Percentiles rank a stretch among this genome's conserved stretches.
These are phyloP conservation scores for Colius striatus DNA, from an alignment of 2,113 vertebrate species.

Conservation along the genomic window DNA sequence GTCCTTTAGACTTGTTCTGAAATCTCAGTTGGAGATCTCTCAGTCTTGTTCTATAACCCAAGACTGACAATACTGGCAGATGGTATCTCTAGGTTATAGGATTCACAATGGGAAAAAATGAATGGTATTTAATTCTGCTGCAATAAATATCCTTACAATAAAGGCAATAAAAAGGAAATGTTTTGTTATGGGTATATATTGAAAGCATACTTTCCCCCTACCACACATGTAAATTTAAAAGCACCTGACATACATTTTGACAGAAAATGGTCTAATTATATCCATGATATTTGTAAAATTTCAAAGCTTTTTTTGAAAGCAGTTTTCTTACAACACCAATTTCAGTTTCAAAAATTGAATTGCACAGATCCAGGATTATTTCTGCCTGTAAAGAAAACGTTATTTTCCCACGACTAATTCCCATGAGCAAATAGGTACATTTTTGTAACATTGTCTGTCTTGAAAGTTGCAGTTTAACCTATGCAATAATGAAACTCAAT, in stretches of 20 bases:
- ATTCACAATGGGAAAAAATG: background rate
- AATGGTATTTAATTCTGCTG: background rate
- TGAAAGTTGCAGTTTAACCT: background rate
- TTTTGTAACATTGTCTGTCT: fast-evolving
- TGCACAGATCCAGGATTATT: background rate
- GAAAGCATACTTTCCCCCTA: background rate
- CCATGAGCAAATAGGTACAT: background rate
- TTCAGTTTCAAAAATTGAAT: background rate
- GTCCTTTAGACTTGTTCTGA: background rate
- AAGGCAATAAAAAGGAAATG: background rate
- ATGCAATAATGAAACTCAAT: background rate
- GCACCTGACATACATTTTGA: background rate
- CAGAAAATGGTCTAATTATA: background rate
- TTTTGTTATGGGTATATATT: background rate
- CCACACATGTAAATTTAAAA: background rate
- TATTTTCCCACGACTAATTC: background rate
- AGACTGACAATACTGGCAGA: background rate
- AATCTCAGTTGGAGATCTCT: background rate
- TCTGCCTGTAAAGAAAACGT: background rate
- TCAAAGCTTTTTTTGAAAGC: background rate
- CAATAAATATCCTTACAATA: background rate
- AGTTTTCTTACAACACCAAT: background rate
- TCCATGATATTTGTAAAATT: background rate
- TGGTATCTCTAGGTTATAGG: background rate
- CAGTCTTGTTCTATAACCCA: background rate